A percentile compares a stretch with the other conserved stretches of the same genome.
phyloP scores from a whole-genome alignment of 2,797 vertebrate genomes.

The Hydrophis major region DNA sequence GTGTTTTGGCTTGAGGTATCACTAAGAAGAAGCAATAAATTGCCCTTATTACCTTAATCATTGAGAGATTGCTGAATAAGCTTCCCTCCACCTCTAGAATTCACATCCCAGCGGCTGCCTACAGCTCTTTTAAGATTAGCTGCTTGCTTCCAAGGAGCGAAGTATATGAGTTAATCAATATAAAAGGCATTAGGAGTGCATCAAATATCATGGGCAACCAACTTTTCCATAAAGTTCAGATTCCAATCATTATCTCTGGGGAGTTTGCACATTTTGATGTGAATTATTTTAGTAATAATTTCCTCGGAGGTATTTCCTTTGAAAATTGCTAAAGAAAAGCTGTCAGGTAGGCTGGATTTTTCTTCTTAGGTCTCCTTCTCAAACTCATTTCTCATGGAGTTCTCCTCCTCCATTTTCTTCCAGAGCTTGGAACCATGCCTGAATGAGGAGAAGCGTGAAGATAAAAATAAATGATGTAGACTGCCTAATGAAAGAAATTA shows the following conservation, averaged over 20 bases:
- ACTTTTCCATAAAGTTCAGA: conserved; percentile 29
- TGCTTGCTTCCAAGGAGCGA: conserved; percentile 38
- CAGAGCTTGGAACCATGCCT: conserved; percentile 30
- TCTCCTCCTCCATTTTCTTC: conserved; percentile 34
- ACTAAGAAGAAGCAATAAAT: conserved; percentile 56
- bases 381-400: conserved; percentile 24
- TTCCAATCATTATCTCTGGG: background rate
- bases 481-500: conserved; percentile 26
- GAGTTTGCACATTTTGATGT: conserved; percentile 19
- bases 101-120: conserved; percentile 53
- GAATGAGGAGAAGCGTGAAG: conserved; percentile 6
- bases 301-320: conserved; percentile 40
- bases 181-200: conserved; percentile 35
- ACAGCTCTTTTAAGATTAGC: conserved; percentile 45
- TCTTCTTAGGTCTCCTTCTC: conserved; percentile 20
- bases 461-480: conserved; percentile 29
- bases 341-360: background rate
- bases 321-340: conserved; percentile 40
- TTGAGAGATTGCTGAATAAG: conserved; percentile 49
- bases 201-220: background rate
- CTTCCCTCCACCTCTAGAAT: conserved; percentile 50
- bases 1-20: conserved; percentile 48
- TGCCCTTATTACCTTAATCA: conserved; percentile 55
- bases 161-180: conserved; percentile 45
- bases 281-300: conserved; percentile 41